A percentile compares a stretch with the other conserved stretches of the same genome.
Evolutionary conservation across 2,888 invertebrate genomes (phyloP).

Genomic region (Trachelus iudaicus): DNA sequence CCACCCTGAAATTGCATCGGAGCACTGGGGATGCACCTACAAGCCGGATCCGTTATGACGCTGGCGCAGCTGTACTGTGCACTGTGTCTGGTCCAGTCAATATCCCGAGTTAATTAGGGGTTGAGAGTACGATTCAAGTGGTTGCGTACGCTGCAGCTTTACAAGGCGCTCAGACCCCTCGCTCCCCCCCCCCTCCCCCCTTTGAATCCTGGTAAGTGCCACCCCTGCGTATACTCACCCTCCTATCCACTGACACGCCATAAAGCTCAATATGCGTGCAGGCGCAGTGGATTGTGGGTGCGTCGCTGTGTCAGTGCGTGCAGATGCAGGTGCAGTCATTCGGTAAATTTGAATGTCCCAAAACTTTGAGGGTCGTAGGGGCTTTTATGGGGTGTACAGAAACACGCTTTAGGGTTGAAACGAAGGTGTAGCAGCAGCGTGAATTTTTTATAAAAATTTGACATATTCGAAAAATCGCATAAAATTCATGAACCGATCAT

Average conservation of each 20-base stretch:
- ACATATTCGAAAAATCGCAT: no score
- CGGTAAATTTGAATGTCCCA: not conserved
- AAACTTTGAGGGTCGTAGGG: not conserved
- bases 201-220: not conserved
- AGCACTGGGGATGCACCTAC: not conserved
- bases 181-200: not conserved
- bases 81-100: constrained; percentile 33
- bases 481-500: no score
- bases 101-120: constrained; percentile 47
- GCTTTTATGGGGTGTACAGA: not conserved
- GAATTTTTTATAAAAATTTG: not conserved
- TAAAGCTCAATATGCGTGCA: not conserved
- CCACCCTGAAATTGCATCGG: not conserved
- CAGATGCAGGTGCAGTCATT: constrained; percentile 8
- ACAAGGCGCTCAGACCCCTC: not conserved
- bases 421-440: not conserved
- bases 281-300: not conserved
- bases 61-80: constrained; percentile 6
- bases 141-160: not conserved
- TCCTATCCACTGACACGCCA: not conserved
- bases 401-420: not conserved
- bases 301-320: constrained; percentile 16
- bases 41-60: not conserved
- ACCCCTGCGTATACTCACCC: not conserved
- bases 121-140: constrained; percentile 35